phyloP scores from a whole-genome alignment of 2,113 vertebrate species.

The Phainopepla nitens region DNA sequence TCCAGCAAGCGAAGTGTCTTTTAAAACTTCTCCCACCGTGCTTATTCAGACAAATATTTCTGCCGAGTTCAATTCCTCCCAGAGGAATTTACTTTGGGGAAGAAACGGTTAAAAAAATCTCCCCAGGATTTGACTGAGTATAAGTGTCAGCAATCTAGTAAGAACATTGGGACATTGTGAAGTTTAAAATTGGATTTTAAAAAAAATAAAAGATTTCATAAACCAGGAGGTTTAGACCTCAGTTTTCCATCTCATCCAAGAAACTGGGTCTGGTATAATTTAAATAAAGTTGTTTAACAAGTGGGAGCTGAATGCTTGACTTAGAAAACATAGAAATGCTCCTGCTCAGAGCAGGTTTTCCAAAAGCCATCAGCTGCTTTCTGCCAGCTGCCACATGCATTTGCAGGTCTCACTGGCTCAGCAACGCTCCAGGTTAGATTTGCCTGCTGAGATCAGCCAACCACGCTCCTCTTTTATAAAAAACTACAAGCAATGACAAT shows the following conservation, averaged over 20 bases:
- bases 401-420: constrained; percentile 16
- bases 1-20: not conserved
- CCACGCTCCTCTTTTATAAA: not conserved
- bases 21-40: not conserved
- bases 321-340: constrained; percentile 6
- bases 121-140: not conserved
- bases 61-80: not conserved
- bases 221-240: not conserved
- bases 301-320: not conserved
- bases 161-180: not conserved
- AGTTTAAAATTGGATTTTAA: not conserved
- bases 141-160: not conserved
- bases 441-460: not conserved
- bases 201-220: not conserved
- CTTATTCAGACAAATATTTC: not conserved
- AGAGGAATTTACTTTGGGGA: not conserved
- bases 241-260: not conserved
- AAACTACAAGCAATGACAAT: not conserved
- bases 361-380: constrained; percentile 9
- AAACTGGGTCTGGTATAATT: not conserved
- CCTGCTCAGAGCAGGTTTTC: constrained; percentile 18
- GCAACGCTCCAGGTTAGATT: constrained; percentile 4
- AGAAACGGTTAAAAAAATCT: not conserved
- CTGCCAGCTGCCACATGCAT: not conserved
- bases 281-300: not conserved